Evolutionary conservation across 2,113 vertebrate genomes (phyloP).

Genomic region (Crocuta crocuta): DNA sequence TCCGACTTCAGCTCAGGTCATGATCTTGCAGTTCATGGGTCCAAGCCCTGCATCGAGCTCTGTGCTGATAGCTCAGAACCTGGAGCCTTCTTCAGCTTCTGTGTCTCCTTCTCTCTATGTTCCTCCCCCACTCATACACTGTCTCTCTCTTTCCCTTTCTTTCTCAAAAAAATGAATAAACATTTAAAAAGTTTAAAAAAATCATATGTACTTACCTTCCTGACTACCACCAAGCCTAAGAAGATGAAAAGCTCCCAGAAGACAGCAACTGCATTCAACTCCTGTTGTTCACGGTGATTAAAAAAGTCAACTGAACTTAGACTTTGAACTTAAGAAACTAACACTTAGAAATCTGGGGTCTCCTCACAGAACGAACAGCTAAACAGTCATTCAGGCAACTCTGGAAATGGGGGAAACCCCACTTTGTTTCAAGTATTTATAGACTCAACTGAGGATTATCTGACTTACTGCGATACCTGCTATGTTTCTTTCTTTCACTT

Average conservation of each 20-base stretch:
- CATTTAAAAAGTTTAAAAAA: too few species aligned
- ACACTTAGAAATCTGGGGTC: background rate
- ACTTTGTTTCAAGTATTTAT: background rate
- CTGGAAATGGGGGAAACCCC: background rate
- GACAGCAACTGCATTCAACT: background rate
- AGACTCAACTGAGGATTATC: background rate
- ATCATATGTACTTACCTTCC: background rate
- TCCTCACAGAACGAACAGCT: background rate
- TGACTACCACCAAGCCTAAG: background rate
- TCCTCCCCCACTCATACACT: too few species aligned
- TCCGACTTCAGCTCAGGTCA: too few species aligned
- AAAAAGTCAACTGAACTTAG: background rate
- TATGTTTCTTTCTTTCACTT: background rate
- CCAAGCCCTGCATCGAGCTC: too few species aligned
- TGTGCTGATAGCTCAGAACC: too few species aligned
- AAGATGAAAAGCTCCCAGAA: background rate
- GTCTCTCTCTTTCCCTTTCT: too few species aligned
- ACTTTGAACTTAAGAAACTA: background rate
- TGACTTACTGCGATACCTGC: background rate
- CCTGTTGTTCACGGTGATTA: background rate
- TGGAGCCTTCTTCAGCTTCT: too few species aligned
- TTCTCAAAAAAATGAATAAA: too few species aligned
- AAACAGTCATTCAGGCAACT: background rate
- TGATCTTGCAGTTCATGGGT: too few species aligned
- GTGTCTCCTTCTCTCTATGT: too few species aligned